These are phyloP conservation scores for Syngnathus rostellatus DNA, from an alignment of 2,797 vertebrate genomes.

Conservation along the genomic window DNA sequence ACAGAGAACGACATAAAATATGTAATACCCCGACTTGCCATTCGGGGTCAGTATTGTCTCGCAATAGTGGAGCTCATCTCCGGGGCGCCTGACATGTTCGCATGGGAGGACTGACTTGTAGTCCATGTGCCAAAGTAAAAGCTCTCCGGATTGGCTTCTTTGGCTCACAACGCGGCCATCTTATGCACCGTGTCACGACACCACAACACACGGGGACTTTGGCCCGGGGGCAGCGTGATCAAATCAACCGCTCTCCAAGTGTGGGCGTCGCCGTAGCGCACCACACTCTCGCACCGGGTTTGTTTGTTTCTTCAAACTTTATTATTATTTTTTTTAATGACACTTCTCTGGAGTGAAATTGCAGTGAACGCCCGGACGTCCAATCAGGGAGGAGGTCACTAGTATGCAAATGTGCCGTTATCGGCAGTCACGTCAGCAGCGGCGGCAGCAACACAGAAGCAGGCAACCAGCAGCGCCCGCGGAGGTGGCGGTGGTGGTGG, in stretches of 20 bases:
- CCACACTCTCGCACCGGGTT: neutral
- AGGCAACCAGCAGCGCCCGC: slow-evolving; percentile 21
- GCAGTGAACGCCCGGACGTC: slow-evolving; percentile 27
- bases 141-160: slow-evolving; percentile 66
- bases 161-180: slow-evolving; percentile 66
- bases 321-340: neutral
- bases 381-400: slow-evolving; percentile 64
- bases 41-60: slow-evolving; percentile 46
- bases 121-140: slow-evolving; percentile 61
- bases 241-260: slow-evolving; percentile 6
- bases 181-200: slow-evolving; percentile 62
- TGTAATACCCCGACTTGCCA: slow-evolving; percentile 19
- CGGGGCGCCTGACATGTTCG: slow-evolving; percentile 32
- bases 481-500: slow-evolving; percentile 46
- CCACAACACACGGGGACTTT: slow-evolving; percentile 13
- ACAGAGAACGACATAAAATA: too few relatives aligned
- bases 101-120: slow-evolving; percentile 32
- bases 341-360: slow-evolving; percentile 1
- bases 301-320: neutral
- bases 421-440: slow-evolving; percentile 70
- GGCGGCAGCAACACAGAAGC: slow-evolving; percentile 37
- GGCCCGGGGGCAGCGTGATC: slow-evolving; percentile 12
- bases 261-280: neutral
- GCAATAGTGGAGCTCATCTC: slow-evolving; percentile 11
- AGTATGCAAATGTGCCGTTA: slow-evolving; percentile 70